A percentile compares a stretch with the other conserved stretches of the same genome.
phyloP scores from a whole-genome alignment of 30 jellyfish, hydroid and myxozoan genomes.

The Phacellophora camtschatica region DNA sequence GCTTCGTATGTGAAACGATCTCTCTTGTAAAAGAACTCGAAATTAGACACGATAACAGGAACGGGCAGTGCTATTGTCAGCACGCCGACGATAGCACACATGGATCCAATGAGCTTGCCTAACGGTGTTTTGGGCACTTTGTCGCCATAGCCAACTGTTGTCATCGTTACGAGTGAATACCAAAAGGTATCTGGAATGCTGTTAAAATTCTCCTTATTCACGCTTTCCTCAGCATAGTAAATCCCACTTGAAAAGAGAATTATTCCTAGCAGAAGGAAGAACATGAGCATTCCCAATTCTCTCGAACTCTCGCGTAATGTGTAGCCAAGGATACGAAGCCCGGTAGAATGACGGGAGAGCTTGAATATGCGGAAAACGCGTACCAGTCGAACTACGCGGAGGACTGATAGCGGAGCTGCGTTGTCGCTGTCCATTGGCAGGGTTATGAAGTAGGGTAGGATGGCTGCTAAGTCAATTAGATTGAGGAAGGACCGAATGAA shows the following conservation, averaged over 20 bases:
- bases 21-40: constrained; percentile 90
- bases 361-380: constrained; percentile 93
- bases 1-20: constrained; percentile 61
- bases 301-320: constrained; percentile 89
- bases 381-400: constrained; percentile 90
- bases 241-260: constrained; percentile 93
- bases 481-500: constrained; percentile 80
- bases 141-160: constrained; percentile 98
- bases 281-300: constrained; percentile 89
- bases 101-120: constrained; percentile 90
- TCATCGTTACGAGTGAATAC: constrained; percentile 93
- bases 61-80: constrained; percentile 90
- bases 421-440: constrained; percentile 78
- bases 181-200: constrained; percentile 91
- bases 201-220: constrained; percentile 59
- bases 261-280: constrained; percentile 83
- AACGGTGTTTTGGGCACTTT: constrained; percentile 75
- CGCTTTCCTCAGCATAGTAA: constrained; percentile 87
- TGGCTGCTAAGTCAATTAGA: constrained; percentile 89
- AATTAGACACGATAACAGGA: constrained; percentile 94
- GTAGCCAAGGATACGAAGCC: constrained; percentile 92
- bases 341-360: constrained; percentile 95
- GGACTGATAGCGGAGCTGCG: constrained; percentile 93
- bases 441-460: constrained; percentile 88
- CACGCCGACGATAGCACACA: constrained; percentile 97